phyloP scores from a whole-genome alignment of 2,797 vertebrate genomes.

The Lophotriccus pileatus region DNA sequence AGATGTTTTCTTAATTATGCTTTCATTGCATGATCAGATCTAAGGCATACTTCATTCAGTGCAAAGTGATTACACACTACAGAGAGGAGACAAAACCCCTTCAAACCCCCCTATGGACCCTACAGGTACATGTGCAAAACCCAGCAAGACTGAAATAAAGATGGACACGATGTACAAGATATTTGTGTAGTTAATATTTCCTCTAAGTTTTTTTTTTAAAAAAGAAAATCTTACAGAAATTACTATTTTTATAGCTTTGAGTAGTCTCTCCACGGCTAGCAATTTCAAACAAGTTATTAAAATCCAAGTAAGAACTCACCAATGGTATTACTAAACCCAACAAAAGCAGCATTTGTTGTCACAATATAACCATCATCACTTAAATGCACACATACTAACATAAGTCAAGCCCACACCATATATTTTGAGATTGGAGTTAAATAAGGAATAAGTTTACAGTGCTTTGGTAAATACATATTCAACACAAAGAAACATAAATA shows the following conservation, averaged over 20 bases:
- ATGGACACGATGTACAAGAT: slow-evolving; percentile 12
- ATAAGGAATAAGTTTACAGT: background rate
- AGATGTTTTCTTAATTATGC: background rate
- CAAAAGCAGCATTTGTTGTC: slow-evolving; percentile 23
- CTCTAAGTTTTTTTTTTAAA: background rate
- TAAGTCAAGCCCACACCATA: background rate
- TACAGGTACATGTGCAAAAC: slow-evolving; percentile 44
- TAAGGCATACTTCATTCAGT: slow-evolving; percentile 22
- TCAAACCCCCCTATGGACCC: background rate
- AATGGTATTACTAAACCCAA: background rate
- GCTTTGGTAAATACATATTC: slow-evolving; percentile 1
- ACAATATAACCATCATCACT: background rate
- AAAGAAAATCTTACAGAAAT: background rate
- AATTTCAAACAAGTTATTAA: background rate
- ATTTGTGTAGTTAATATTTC: background rate
- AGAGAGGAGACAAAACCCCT: background rate
- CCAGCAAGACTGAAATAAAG: slow-evolving; percentile 55
- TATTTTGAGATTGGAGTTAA: background rate
- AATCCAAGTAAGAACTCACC: background rate
- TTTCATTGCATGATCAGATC: background rate
- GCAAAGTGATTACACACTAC: slow-evolving; percentile 3
- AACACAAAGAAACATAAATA: slow-evolving; percentile 20
- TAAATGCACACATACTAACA: background rate
- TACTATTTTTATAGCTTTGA: background rate
- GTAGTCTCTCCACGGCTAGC: background rate